A percentile compares a stretch with the other conserved stretches of the same genome.
These are phyloP conservation scores for Eptesicus fuscus DNA, from an alignment of 2,113 vertebrate species.

Conservation along the genomic window DNA sequence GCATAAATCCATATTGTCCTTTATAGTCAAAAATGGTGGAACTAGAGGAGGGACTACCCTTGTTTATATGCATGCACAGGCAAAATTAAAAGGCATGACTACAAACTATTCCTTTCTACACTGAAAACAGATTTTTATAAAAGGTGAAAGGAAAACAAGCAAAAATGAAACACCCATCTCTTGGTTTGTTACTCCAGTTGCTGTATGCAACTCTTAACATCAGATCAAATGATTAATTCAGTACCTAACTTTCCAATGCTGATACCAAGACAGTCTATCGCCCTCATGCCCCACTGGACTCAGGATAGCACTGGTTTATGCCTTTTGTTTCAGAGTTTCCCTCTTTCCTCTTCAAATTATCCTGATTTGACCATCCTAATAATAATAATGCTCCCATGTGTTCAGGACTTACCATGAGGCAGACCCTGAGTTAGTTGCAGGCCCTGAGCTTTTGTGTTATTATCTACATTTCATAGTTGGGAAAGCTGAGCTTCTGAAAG, in stretches of 20 bases:
- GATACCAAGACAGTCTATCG: background rate
- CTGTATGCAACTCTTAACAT: background rate
- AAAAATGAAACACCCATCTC: background rate
- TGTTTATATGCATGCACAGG: background rate
- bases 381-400: background rate
- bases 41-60: background rate
- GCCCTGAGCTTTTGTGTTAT: background rate
- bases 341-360: background rate
- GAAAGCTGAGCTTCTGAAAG: background rate
- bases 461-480: background rate
- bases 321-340: background rate
- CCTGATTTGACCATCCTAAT: background rate
- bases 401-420: background rate
- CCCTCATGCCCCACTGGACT: background rate
- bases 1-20: slow-evolving; percentile 68
- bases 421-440: background rate
- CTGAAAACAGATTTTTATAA: background rate
- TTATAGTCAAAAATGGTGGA: slow-evolving; percentile 51
- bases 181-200: background rate
- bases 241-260: background rate
- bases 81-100: background rate
- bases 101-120: background rate
- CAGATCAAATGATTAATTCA: background rate
- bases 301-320: background rate
- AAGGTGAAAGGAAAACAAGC: background rate